Evolutionary conservation across 1,140 invertebrate species (phyloP), one percentile per base, ranked within the genome.

Genomic region (Lepidurus apus): DNA sequence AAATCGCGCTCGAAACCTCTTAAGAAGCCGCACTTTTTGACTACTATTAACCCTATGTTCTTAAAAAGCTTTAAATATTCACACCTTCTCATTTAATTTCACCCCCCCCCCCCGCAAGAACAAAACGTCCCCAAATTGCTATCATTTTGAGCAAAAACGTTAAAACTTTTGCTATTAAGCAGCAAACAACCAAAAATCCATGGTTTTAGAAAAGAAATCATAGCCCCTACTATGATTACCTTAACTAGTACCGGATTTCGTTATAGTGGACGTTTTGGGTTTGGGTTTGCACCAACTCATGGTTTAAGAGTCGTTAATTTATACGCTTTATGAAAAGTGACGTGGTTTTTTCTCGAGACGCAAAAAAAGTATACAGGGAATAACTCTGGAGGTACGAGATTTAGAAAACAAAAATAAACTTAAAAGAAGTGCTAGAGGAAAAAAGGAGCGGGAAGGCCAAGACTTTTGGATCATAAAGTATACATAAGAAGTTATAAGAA

Each of bases 401-500:
- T 34, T 34, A 34, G 34, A 34, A 34, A 34, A 34, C 34, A 34
- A 34, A 34, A 65, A 65, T 65, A 65, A 65, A 13, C 21, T 21
- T 21, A 65, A 21, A 21, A 7, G 9, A 65, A 65, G 21, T n/a
- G 21, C n/a, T 13, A 9, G 53, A 65, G 4, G 21, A n/a, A 65
- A 65, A 65, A 65, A 7, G 53, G 21, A 17, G 53, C 9, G 5
- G 17, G 53, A 65, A 65, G 53, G 53, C 17, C 53, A 65, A 65
- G 53, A 65, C 53, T 13, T 7, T 65, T 34, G 34, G 53, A 65
- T 65, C 53, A 65, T 65, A 65, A 65, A 65, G 53, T 65, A 65
- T 65, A 13, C 53, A 65, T 65, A 65, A 65, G 53, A 65, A 65
- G 53, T 65, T 65, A 65, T 65, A 65, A 65, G 53, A 65, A 65